Conservation (phyloP, 2,113 vertebrate genomes). For the Aegypius monachus region DNA sequence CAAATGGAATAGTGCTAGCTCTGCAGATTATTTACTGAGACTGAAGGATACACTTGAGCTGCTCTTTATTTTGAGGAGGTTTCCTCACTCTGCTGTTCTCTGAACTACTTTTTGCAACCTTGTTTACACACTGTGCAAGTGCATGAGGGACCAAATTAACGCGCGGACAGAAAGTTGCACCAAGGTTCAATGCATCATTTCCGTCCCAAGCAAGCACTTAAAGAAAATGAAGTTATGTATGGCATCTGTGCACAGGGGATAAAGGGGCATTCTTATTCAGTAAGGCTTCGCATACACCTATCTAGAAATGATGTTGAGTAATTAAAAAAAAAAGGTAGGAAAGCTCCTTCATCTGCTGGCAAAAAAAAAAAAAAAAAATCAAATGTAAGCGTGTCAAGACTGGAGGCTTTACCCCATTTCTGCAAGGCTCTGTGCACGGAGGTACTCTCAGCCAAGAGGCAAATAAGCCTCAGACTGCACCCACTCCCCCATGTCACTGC, state of each 20-base stretch:
- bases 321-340: background rate
- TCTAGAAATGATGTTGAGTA: background rate
- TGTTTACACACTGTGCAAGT: background rate
- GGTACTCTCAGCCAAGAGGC: background rate
- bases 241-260: background rate
- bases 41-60: background rate
- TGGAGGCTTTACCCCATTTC: background rate
- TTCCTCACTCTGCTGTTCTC: background rate
- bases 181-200: background rate
- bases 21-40: background rate
- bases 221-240: background rate
- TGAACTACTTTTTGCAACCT: background rate
- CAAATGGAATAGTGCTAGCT: background rate
- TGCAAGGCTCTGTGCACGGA: background rate
- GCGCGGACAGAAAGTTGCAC: background rate
- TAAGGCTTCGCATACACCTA: background rate
- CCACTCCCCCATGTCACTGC: accelerated
- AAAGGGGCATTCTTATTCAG: background rate
- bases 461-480: background rate
- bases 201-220: background rate
- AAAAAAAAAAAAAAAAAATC: background rate
- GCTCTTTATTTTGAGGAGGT: background rate
- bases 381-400: background rate
- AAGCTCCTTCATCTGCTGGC: background rate
- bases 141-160: background rate